Percentiles rank a stretch among this genome's conserved stretches.
These are phyloP conservation scores for Dendrolimus pini DNA, from an alignment of 2,888 invertebrate species.

Conservation along the genomic window DNA sequence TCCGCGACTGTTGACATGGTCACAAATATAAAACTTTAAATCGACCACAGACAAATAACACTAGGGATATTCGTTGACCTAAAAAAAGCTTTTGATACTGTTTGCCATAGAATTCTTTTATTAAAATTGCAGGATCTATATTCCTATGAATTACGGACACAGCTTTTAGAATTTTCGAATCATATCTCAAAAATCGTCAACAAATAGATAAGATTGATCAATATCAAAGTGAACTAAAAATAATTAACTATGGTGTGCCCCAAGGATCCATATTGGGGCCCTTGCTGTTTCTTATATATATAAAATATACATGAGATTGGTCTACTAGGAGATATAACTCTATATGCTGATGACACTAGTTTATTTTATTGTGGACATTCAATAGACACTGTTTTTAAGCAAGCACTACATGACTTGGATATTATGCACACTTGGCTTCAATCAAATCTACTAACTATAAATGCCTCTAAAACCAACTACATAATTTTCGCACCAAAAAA, in stretches of 20 bases:
- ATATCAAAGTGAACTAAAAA: too few species aligned
- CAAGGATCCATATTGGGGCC: not conserved
- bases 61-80: too few species aligned
- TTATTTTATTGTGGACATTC: slow-evolving; percentile 5
- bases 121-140: too few species aligned
- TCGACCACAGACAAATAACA: too few species aligned
- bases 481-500: slow-evolving; percentile 6
- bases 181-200: too few species aligned
- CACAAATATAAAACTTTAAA: too few species aligned
- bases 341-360: slow-evolving; percentile 7
- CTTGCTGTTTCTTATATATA: not conserved
- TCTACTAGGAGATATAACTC: slow-evolving; percentile 4
- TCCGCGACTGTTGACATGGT: too few species aligned
- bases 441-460: slow-evolving; percentile 4
- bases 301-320: slow-evolving; percentile 3
- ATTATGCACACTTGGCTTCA: slow-evolving; percentile 1
- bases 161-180: too few species aligned
- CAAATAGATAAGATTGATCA: too few species aligned
- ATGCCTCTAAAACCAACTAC: slow-evolving; percentile 6
- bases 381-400: not conserved
- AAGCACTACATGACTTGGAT: slow-evolving; percentile 1
- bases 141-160: too few species aligned
- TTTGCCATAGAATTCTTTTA: too few species aligned
- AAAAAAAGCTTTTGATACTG: too few species aligned
- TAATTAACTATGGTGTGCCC: not conserved